Conservation (phyloP, 1,140 invertebrate species). For the Solenopsis invicta region DNA sequence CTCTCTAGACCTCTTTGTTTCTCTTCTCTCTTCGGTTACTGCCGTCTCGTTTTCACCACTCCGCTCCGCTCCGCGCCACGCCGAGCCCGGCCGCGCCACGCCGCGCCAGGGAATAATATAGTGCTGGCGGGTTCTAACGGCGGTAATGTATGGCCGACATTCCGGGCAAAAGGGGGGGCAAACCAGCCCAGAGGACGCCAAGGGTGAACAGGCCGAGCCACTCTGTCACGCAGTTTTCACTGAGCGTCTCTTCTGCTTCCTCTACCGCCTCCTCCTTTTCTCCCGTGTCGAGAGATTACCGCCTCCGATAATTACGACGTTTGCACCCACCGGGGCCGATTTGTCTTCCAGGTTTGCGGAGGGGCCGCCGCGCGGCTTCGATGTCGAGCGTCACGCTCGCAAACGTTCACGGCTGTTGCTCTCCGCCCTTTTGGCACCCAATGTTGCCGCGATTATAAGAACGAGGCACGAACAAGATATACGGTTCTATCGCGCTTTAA, state of each 20-base stretch:
- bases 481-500: slow-evolving; percentile 1
- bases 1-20: slow-evolving; percentile 45
- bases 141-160: slow-evolving; percentile 81
- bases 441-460: slow-evolving; percentile 37
- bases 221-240: slow-evolving; percentile 80
- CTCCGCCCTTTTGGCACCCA: slow-evolving; percentile 36
- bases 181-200: slow-evolving; percentile 72
- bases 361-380: slow-evolving; percentile 64
- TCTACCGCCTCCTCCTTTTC: slow-evolving; percentile 56
- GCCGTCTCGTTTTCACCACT: slow-evolving; percentile 60
- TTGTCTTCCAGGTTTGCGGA: slow-evolving; percentile 78
- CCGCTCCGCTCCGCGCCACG: slow-evolving; percentile 31
- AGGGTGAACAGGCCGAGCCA: slow-evolving; percentile 78
- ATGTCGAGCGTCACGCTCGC: slow-evolving; percentile 69
- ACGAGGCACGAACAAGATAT: background rate
- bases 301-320: slow-evolving; percentile 82
- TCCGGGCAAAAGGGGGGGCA: slow-evolving; percentile 77
- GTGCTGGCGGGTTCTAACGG: slow-evolving; percentile 79
- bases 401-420: slow-evolving; percentile 64
- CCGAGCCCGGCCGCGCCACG: too few species aligned
- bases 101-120: slow-evolving; percentile 79
- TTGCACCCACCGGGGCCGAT: slow-evolving; percentile 80
- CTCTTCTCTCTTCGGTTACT: slow-evolving; percentile 32
- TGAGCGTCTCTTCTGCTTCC: slow-evolving; percentile 74
- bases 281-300: slow-evolving; percentile 77